A percentile compares a stretch with the other conserved stretches of the same genome.
phyloP scores from a whole-genome alignment of 2,888 invertebrate genomes.

The Junonia oenone region DNA sequence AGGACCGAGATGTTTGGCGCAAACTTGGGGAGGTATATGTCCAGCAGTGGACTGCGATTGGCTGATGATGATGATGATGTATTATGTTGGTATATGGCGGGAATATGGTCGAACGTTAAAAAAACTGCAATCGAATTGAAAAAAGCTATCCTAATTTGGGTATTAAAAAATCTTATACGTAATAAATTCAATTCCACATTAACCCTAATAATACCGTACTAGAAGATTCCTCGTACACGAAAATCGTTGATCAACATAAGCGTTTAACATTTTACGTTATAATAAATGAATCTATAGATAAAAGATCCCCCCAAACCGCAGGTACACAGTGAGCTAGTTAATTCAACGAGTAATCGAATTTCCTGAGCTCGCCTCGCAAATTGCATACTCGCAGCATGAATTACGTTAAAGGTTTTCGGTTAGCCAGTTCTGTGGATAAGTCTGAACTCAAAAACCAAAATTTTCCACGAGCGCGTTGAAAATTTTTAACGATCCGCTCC shows the following conservation, averaged over 20 bases:
- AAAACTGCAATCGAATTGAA: too few species aligned
- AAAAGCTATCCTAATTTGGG: too few species aligned
- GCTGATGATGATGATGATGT: too few species aligned
- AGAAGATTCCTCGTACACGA: background rate
- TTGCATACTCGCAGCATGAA: conserved; percentile 18
- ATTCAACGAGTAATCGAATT: conserved; percentile 32
- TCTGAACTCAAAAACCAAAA: conserved; percentile 11
- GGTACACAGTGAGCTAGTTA: conserved; percentile 22
- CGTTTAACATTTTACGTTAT: background rate
- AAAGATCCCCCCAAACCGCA: conserved; percentile 9
- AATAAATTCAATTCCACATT: too few species aligned
- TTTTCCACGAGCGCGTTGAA: background rate
- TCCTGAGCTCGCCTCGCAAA: conserved; percentile 17
- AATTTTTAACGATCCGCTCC: conserved; percentile 10
- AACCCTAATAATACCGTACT: too few species aligned
- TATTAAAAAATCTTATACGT: too few species aligned
- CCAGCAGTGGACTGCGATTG: too few species aligned
- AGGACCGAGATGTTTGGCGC: too few species aligned
- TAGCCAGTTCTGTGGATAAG: conserved; percentile 9
- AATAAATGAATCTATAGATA: conserved; percentile 2
- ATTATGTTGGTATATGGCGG: too few species aligned
- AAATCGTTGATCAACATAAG: background rate
- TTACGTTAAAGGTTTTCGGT: conserved; percentile 20
- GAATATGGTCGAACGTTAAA: too few species aligned
- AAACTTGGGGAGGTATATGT: too few species aligned